phyloP scores from a whole-genome alignment of 2,888 invertebrate species.

The Dichetophora obliterata region DNA sequence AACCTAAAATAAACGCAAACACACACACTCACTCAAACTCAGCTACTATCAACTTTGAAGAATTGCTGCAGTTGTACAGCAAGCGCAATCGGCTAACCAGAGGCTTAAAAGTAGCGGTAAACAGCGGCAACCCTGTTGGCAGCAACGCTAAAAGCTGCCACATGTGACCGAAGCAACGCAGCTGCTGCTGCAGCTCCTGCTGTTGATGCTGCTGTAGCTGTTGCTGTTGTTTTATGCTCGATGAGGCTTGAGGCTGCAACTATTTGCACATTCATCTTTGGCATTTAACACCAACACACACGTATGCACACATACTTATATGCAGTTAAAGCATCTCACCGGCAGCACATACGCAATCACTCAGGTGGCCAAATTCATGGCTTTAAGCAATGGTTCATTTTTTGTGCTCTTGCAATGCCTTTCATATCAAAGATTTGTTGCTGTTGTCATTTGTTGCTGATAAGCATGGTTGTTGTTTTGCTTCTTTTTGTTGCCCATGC shows the following conservation, averaged over 20 bases:
- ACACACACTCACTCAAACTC: background rate
- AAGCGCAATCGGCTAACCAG: background rate
- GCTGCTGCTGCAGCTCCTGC: background rate
- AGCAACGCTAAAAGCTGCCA: slow-evolving; percentile 49
- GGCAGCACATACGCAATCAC: slow-evolving; percentile 14
- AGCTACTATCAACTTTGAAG: background rate
- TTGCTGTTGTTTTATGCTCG: background rate
- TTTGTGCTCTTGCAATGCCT: slow-evolving; percentile 8
- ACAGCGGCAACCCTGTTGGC: slow-evolving; percentile 21
- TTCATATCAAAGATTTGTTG: slow-evolving; percentile 47
- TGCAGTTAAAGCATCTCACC: background rate
- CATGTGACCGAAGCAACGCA: slow-evolving; percentile 56
- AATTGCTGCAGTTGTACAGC: slow-evolving; percentile 12
- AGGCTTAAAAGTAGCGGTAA: slow-evolving; percentile 15
- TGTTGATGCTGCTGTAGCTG: too few species aligned
- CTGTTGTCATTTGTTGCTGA: background rate
- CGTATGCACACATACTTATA: background rate
- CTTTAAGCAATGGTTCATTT: slow-evolving; percentile 10
- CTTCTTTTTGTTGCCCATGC: slow-evolving; percentile 8
- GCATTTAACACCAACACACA: slow-evolving; percentile 15
- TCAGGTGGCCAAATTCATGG: slow-evolving; percentile 29
- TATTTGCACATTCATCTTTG: slow-evolving; percentile 31
- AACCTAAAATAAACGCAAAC: slow-evolving; percentile 12
- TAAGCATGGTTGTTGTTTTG: background rate
- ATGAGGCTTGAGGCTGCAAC: slow-evolving; percentile 9